Base-by-base conservation (phyloP, 1,140 invertebrate genomes). In the Trichonephila clavipes region DNA sequence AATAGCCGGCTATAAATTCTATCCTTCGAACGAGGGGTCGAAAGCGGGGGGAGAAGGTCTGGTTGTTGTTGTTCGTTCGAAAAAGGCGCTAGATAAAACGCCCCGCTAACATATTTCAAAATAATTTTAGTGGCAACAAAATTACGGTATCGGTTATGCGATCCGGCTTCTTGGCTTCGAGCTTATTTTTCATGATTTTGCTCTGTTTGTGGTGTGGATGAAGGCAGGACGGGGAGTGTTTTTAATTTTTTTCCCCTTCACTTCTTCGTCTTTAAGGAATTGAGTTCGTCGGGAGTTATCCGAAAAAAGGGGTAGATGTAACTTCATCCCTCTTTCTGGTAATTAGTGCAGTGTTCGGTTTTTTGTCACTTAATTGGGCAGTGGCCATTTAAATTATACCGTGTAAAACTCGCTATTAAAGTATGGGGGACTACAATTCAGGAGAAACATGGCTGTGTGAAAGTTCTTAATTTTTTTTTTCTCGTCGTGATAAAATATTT, bases 1-100 rank as follows among this genome's bases (percentile, higher is more conserved):
- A 92, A 92, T 92, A 85, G 82, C 44, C 19, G 51, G 90, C 81
- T 85, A 92, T 85, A 92, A 92, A 92, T 85, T 85, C 81, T 81
- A n/a, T 8, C 18, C 89, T 61, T 82, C 77, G 59, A 90, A 81
- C 66, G 6, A 59, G 64, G n/a, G 89, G 44, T 18, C 6, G 88
- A 61, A 21, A 40, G 59, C 7, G 2, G 24, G n/a, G 28, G 28
- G 24, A 21, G 85, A 40, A 87, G 12, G 72, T 18, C 18, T 18
- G 18, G 62, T 64, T 64, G 62, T 64, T 51, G 51, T 51, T 51
- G 51, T 51, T 51, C 51, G 66, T 69, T 77, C 34, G 72, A 77
- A 77, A 77, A 77, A 77, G 72, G 72, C 72, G 72, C 72, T 77
- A 77, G 72, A 77, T 77, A 85, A 61, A 85, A n/a, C 83, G 51